A percentile compares a stretch with the other conserved stretches of the same genome.
phyloP scores from a whole-genome alignment of 2,797 vertebrate species.

The Centroberyx gerrardi region DNA sequence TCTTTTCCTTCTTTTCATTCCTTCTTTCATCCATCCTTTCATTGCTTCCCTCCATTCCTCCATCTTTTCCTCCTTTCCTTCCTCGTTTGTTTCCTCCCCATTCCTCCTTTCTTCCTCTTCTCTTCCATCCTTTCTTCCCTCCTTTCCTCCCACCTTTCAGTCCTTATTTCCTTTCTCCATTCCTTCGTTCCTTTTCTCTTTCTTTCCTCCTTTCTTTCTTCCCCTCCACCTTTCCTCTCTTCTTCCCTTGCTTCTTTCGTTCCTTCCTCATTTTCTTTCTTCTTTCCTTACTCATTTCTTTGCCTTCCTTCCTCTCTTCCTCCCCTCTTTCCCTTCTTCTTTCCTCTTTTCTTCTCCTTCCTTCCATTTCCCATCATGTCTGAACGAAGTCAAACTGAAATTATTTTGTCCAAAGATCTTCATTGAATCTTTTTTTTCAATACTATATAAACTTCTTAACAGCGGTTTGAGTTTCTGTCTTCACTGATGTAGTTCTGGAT shows the following conservation, averaged over 20 bases:
- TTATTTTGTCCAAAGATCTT: too few species aligned
- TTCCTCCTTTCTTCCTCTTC: neutral
- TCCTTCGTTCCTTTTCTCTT: neutral
- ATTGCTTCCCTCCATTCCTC: neutral
- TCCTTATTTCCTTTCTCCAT: neutral
- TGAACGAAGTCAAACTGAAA: too few species aligned
- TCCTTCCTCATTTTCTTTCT: too few species aligned
- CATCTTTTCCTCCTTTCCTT: neutral
- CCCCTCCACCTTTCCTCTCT: neutral
- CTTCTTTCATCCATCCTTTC: neutral
- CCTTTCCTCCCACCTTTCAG: neutral
- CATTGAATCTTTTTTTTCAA: too few species aligned
- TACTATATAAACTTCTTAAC: too few species aligned
- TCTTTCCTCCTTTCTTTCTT: too few species aligned
- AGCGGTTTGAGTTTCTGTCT: too few species aligned
- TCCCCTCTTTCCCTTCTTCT: neutral
- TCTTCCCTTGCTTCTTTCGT: constrained; percentile 16
- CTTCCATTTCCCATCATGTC: too few species aligned
- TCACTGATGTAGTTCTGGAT: too few species aligned
- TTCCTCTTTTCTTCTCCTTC: too few species aligned
- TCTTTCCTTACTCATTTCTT: too few species aligned
- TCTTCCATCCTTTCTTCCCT: neutral
- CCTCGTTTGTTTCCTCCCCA: neutral
- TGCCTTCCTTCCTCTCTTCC: neutral
- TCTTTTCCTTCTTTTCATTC: too few species aligned